Evolutionary conservation across 2,888 invertebrate species (phyloP).

Genomic region (Tigriopus californicus): DNA sequence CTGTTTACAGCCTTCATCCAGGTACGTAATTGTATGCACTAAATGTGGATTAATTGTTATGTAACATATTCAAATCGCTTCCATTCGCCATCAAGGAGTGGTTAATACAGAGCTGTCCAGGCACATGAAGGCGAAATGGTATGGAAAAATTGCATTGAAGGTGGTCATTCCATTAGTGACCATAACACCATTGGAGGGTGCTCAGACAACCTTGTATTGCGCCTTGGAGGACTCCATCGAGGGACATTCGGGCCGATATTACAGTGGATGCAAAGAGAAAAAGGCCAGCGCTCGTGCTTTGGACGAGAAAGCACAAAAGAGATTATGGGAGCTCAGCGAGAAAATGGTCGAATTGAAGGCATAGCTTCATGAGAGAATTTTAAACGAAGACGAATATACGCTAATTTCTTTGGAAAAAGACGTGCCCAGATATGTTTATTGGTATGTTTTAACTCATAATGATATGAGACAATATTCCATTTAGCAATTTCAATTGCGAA

Average conservation of each 20-base stretch:
- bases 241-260: not conserved
- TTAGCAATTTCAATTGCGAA: too few relatives aligned
- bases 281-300: not conserved
- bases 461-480: too few relatives aligned
- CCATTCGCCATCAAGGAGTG: not conserved
- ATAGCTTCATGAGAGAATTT: too few relatives aligned
- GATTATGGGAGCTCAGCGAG: conserved; percentile 44
- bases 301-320: conserved; percentile 36
- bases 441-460: too few relatives aligned
- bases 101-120: not conserved
- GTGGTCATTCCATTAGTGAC: not conserved
- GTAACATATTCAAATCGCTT: not conserved
- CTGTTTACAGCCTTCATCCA: not conserved
- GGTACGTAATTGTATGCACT: not conserved
- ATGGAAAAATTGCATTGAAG: not conserved
- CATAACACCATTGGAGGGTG: conserved; percentile 2
- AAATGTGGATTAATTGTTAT: not conserved
- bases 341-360: conserved; percentile 30
- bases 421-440: too few relatives aligned
- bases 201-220: conserved; percentile 9
- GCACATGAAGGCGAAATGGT: not conserved
- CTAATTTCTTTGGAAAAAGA: too few relatives aligned
- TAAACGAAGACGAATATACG: too few relatives aligned
- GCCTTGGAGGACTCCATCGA: conserved; percentile 5
- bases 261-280: conserved; percentile 1